These are phyloP conservation scores for Ancistrus triradiatus DNA, from an alignment of 2,113 vertebrate genomes.

Conservation along the genomic window DNA sequence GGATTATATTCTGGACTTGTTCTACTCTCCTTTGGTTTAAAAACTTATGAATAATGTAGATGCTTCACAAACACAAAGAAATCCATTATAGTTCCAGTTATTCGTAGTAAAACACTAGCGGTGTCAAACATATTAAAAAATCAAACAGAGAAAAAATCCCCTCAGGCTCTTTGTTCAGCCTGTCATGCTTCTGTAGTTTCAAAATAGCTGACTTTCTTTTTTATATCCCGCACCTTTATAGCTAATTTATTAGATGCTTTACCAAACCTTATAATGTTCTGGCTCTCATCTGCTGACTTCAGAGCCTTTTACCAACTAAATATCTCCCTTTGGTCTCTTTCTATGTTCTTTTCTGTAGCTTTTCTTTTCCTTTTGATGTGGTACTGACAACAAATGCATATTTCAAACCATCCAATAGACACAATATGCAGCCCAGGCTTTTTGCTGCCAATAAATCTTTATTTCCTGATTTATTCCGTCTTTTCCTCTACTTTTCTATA, in stretches of 20 bases:
- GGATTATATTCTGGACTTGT: no score
- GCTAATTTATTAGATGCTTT: slow-evolving; percentile 81
- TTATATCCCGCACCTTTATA: slow-evolving; percentile 70
- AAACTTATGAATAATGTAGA: slow-evolving; percentile 92
- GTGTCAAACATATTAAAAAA: slow-evolving; percentile 87
- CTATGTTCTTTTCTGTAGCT: slow-evolving; percentile 22
- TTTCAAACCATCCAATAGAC: slow-evolving; percentile 38
- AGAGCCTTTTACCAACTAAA: slow-evolving; percentile 48
- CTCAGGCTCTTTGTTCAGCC: slow-evolving; percentile 87
- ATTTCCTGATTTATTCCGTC: slow-evolving; percentile 6
- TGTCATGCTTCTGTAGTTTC: slow-evolving; percentile 88
- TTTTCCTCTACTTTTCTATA: slow-evolving; percentile 8
- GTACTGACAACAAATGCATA: slow-evolving; percentile 54
- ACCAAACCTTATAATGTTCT: slow-evolving; percentile 77
- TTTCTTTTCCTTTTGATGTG: slow-evolving; percentile 43
- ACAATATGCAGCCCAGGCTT: slow-evolving; percentile 31
- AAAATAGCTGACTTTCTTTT: slow-evolving; percentile 74
- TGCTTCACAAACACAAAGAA: slow-evolving; percentile 72
- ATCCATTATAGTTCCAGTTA: slow-evolving; percentile 91
- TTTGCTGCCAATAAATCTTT: slow-evolving; percentile 21
- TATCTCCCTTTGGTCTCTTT: slow-evolving; percentile 35
- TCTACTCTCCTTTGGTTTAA: no score
- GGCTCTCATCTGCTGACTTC: slow-evolving; percentile 77
- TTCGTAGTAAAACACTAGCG: slow-evolving; percentile 95
- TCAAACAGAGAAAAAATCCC: slow-evolving; percentile 82